Evolutionary conservation across 2,888 invertebrate genomes (phyloP), one percentile per base, ranked within the genome.

Genomic region (Lypha dubia): DNA sequence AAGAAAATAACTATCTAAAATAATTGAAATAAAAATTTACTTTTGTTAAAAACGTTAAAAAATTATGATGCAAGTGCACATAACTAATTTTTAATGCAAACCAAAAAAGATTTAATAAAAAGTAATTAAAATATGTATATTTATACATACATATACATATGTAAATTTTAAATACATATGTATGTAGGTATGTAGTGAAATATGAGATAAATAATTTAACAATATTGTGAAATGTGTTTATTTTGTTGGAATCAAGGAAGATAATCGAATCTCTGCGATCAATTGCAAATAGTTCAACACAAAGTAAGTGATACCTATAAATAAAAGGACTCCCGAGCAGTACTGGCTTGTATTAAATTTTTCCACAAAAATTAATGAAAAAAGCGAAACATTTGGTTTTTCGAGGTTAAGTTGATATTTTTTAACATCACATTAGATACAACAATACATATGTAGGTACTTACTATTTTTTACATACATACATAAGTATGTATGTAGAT

Each of bases 221-320:
- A 60, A 60, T 17, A 20, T 35, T 60, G 13, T 60, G 60, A 60
- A 35, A 20, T 20, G 35, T 60, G 9, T n/a, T 58, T 32, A 35
- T 60, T 56, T 24, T 15, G 24, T 46, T 46, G 13, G 17, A 46
- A 17, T 46, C 28, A 28, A 28, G 5, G n/a, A 28, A 28, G 28
- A 28, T n/a, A n/a, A n/a, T n/a, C n/a, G n/a, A n/a, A n/a, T n/a
- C n/a, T n/a, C n/a, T n/a, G n/a, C n/a, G n/a, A n/a, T n/a, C n/a
- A n/a, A n/a, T n/a, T n/a, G n/a, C n/a, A n/a, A n/a, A n/a, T n/a
- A n/a, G n/a, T n/a, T n/a, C n/a, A n/a, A n/a, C n/a, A n/a, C n/a
- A n/a, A n/a, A n/a, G n/a, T n/a, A n/a, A n/a, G n/a, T n/a, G n/a
- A n/a, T n/a, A n/a, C n/a, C n/a, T n/a, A n/a, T n/a, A n/a, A n/a